Base-by-base conservation (phyloP, 2,888 invertebrate genomes). In the Drosophila falleni region DNA sequence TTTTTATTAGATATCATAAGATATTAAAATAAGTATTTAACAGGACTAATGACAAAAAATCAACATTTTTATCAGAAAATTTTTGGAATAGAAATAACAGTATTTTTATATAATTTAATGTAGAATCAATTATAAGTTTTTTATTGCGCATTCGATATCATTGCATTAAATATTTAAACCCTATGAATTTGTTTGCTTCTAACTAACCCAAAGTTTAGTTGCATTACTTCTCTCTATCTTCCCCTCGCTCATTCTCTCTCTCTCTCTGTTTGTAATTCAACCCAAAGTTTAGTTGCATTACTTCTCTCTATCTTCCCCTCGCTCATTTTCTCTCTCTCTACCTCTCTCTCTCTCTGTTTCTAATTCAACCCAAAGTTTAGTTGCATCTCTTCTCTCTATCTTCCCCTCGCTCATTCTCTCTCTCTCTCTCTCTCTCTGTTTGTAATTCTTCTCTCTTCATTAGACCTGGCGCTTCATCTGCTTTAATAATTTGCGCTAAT, bases 401-500 rank as follows among this genome's bases (percentile, higher is more conserved):
- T 15, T 1, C n/a, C 2, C n/a, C 11, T 15, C 16, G 16, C 15
- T 44, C 1, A 13, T 10, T n/a, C 8, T 16, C 35, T 5, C 31
- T 35, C 35, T n/a, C 9, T 31, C 31, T 10, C 10, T 35, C 11
- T 5, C 15, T 31, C 31, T 13, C 33, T 8, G 8, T 29, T 15
- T 23, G 31, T 3, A 29, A 16, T 16, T 50, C 16, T 33, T 44
- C 3, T 10, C 29, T 42, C 5, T 39, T 26, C 15, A 23, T 42
- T 41, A 35, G 51, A 37, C 41, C 64, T 76, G 82, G 85, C 88
- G 81, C 79, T 71, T 50, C 54, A 65, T 51, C 66, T 49, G 51
- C 64, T 71, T 72, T 80, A 33, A 71, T 78, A 83, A 84, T 73
- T 80, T 71, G 69, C 53, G 51, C 74, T 81, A 77, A 85, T 79